phyloP scores from a whole-genome alignment of 2,888 invertebrate species.

The Auanema sp. region DNA sequence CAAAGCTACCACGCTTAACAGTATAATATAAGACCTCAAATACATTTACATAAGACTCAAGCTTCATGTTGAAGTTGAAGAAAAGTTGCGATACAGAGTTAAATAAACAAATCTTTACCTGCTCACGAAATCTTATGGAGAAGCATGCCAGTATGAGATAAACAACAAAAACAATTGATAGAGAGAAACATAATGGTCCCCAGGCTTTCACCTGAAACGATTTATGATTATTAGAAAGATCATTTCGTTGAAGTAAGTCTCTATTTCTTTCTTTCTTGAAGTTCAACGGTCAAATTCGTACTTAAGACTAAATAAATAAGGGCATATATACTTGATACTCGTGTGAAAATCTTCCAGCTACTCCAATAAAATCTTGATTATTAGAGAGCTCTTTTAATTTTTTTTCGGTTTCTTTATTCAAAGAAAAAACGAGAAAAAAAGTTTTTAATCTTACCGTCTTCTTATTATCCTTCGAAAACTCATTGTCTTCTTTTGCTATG shows the following conservation, averaged over 20 bases:
- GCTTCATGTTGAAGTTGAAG: slow-evolving; percentile 15
- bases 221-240: slow-evolving; percentile 4
- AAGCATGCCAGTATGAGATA: slow-evolving; percentile 38
- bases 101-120: slow-evolving; percentile 21
- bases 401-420: background rate
- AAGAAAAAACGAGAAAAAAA: slow-evolving; percentile 1
- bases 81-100: slow-evolving; percentile 1
- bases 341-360: too few species aligned
- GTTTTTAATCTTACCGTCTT: slow-evolving; percentile 8
- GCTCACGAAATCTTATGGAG: slow-evolving; percentile 36
- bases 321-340: too few species aligned
- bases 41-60: slow-evolving; percentile 26
- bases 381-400: too few species aligned
- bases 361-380: too few species aligned
- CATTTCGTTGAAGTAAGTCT: slow-evolving; percentile 4
- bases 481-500: slow-evolving; percentile 14
- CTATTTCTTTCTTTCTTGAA: background rate
- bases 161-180: slow-evolving; percentile 35
- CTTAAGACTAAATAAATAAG: too few species aligned
- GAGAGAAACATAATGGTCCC: slow-evolving; percentile 34
- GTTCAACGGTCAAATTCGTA: too few species aligned
- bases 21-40: background rate
- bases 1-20: slow-evolving; percentile 30
- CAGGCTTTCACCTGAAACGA: slow-evolving; percentile 28
- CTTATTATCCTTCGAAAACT: slow-evolving; percentile 10